These are phyloP conservation scores for Centropristis striata DNA, from an alignment of 2,113 vertebrate species.

Conservation along the genomic window DNA sequence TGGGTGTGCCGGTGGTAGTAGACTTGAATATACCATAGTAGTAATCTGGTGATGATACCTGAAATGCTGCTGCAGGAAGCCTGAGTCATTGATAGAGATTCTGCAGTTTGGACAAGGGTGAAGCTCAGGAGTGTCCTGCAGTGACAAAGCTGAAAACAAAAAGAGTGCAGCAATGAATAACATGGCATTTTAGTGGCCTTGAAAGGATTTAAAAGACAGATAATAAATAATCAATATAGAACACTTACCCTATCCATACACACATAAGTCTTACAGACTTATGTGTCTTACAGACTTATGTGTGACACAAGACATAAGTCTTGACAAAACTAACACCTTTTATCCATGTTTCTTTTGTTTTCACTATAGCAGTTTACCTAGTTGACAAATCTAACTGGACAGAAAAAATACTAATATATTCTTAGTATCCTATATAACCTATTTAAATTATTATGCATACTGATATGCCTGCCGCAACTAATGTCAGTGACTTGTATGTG, in stretches of 20 bases:
- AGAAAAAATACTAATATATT: background rate
- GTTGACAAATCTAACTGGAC: background rate
- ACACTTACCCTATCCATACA: background rate
- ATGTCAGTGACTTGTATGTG: too few relatives aligned
- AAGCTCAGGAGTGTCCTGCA: background rate
- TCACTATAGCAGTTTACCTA: background rate
- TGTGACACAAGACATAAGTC: background rate
- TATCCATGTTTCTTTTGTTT: background rate
- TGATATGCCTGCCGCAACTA: background rate
- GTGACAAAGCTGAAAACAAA: background rate
- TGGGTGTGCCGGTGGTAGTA: too few relatives aligned
- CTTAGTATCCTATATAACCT: too few relatives aligned
- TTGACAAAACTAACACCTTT: background rate
- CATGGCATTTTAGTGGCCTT: background rate
- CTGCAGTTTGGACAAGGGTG: background rate
- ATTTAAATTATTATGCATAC: background rate
- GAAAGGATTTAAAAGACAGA: background rate
- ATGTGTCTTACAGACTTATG: too few relatives aligned
- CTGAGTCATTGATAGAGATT: background rate
- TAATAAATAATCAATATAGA: background rate
- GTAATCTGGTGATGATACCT: slow-evolving; percentile 8
- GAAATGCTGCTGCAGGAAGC: slow-evolving; percentile 25
- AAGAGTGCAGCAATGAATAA: background rate
- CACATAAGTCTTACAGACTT: too few relatives aligned
- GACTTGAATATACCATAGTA: background rate